Base-by-base conservation (phyloP, 1,140 invertebrate species). In the Vanessa tameamea region DNA sequence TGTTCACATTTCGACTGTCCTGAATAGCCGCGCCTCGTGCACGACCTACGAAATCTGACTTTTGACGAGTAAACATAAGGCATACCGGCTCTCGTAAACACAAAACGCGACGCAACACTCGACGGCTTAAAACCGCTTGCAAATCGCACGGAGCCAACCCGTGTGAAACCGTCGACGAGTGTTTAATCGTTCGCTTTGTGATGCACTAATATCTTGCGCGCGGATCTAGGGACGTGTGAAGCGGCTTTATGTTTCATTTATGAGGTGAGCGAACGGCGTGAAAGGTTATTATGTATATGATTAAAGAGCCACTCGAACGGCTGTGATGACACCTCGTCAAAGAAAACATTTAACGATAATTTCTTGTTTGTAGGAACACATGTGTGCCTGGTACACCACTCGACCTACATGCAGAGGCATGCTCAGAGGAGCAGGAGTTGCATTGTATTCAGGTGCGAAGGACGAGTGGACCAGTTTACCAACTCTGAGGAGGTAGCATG, bases 141-240 rank as follows among this genome's bases (percentile, higher is more conserved):
- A 73, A 73, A 69, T 73, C 70, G 71, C 73, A 63, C 57, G 23
- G 63, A 37, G 51, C 51, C 51, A 55, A 64, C 55, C 75, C 72
- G 76, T 70, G 72, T 71, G 76, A 77, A 77, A 78, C 61, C 50
- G 64, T 51, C 72, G 64, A 57, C 74, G 68, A 88, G 86, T 85
- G 82, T 82, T 87, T 85, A 88, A 88, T 85, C 84, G 86, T 72
- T 76, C 67, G 81, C 84, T 84, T 84, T 83, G 81, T 80, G 75
- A 69, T 78, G 70, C 77, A 75, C 78, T 80, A 79, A 78, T 79
- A 77, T 80, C 70, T 75, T 69, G 55, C 68, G 65, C 75, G 51
- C 13, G 69, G 69, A 79, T 75, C 51, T 79, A 77, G 20, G 64
- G 12, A 55, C 23, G 50, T 72, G 48, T 26, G 69, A 78, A 67